Percentiles rank a stretch among this genome's conserved stretches.
Evolutionary conservation across 2,888 invertebrate genomes (phyloP).

Genomic region (Leptinotarsa haldemani): DNA sequence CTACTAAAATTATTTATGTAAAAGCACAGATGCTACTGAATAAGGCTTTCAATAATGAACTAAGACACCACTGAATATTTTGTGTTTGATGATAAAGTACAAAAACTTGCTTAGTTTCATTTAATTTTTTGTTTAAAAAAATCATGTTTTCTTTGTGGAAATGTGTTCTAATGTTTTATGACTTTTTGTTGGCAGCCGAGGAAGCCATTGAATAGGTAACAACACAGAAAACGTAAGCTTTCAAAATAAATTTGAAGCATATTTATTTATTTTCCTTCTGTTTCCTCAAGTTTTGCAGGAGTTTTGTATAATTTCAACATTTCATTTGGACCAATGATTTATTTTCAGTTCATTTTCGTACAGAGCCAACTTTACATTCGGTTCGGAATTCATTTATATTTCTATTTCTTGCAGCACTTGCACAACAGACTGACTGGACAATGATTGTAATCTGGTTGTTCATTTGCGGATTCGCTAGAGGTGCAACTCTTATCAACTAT

Average conservation of each 20-base stretch:
- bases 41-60: neutral
- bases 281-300: conserved; percentile 43
- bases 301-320: conserved; percentile 40
- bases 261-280: conserved; percentile 36
- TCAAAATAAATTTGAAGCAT: conserved; percentile 52
- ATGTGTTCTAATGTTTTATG: conserved; percentile 63
- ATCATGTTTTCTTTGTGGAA: conserved; percentile 44
- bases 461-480: conserved; percentile 82
- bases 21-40: neutral
- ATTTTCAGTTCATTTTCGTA: conserved; percentile 49
- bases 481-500: conserved; percentile 82
- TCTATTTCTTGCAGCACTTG: conserved; percentile 72
- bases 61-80: neutral
- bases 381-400: conserved; percentile 41
- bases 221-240: conserved; percentile 63
- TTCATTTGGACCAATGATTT: conserved; percentile 48
- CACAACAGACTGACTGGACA: conserved; percentile 78
- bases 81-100: neutral
- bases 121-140: neutral
- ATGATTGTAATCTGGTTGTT: conserved; percentile 77
- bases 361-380: conserved; percentile 45
- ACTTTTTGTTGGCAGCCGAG: conserved; percentile 66
- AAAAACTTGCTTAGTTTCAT: neutral
- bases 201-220: conserved; percentile 65
- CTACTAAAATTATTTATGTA: neutral